phyloP scores from a whole-genome alignment of 2,113 vertebrate species.

The Arothron firmamentum region DNA sequence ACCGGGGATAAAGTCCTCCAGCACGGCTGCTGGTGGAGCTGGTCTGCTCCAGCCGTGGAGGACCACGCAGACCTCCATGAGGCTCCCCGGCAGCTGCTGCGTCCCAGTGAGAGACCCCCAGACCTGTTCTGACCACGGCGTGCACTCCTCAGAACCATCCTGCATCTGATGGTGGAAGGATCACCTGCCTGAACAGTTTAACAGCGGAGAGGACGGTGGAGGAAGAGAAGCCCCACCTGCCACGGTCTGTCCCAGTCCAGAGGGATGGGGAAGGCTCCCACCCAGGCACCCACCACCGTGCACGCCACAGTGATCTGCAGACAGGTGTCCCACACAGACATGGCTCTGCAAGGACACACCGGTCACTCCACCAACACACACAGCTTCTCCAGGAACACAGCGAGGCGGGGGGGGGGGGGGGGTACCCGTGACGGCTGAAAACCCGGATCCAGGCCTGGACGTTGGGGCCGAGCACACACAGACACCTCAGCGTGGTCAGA shows the following conservation, averaged over 20 bases:
- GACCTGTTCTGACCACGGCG: no score
- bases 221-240: conserved; percentile 83
- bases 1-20: no score
- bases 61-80: no score
- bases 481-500: conserved; percentile 88
- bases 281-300: conserved; percentile 85
- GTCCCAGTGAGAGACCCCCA: no score
- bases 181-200: background rate
- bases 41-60: no score
- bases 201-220: background rate
- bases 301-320: conserved; percentile 88
- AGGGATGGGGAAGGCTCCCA: conserved; percentile 93
- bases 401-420: background rate
- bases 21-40: no score
- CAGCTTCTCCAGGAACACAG: background rate
- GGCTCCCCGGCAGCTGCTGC: no score
- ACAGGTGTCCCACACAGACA: conserved; percentile 91
- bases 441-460: conserved; percentile 92
- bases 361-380: background rate
- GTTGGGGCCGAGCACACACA: conserved; percentile 92
- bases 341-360: conserved; percentile 75
- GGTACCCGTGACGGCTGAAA: conserved; percentile 93
- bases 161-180: no score
- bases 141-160: no score
- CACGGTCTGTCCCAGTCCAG: conserved; percentile 97